phyloP scores from a whole-genome alignment of 2,797 vertebrate genomes.

The Epinephelus malabaricus region DNA sequence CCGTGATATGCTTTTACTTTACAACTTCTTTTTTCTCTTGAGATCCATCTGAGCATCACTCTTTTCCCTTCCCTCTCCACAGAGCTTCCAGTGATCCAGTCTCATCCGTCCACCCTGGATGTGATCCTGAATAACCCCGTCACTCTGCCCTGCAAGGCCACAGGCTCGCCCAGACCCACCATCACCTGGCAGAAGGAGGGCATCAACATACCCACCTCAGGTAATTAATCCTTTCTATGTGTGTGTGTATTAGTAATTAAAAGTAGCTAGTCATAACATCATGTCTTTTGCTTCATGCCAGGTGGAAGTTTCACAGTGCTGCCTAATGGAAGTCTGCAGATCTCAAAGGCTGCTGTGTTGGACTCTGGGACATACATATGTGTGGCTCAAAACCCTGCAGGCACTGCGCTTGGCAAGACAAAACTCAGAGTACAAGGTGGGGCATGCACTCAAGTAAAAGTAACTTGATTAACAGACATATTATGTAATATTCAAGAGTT shows the following conservation, averaged over 20 bases:
- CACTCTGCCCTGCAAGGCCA: conserved; percentile 91
- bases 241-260: neutral
- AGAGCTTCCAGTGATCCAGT: conserved; percentile 93
- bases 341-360: conserved; percentile 87
- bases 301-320: conserved; percentile 88
- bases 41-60: neutral
- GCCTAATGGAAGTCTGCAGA: conserved; percentile 91
- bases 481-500: neutral
- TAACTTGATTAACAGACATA: neutral
- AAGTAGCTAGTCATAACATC: neutral
- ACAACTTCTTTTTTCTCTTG: neutral
- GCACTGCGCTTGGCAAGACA: conserved; percentile 95
- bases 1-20: neutral
- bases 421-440: conserved; percentile 96
- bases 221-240: conserved; percentile 60
- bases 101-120: conserved; percentile 88
- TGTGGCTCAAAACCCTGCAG: conserved; percentile 96
- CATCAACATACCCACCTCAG: conserved; percentile 89
- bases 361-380: conserved; percentile 96
- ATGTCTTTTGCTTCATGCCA: conserved; percentile 56
- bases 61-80: conserved; percentile 4
- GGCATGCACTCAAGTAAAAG: neutral
- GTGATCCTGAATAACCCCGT: conserved; percentile 93
- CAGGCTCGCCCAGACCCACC: conserved; percentile 91
- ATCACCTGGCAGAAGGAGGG: conserved; percentile 98